Evolutionary conservation across 2,888 invertebrate genomes (phyloP).

Genomic region (Lasioglossum villosulum): DNA sequence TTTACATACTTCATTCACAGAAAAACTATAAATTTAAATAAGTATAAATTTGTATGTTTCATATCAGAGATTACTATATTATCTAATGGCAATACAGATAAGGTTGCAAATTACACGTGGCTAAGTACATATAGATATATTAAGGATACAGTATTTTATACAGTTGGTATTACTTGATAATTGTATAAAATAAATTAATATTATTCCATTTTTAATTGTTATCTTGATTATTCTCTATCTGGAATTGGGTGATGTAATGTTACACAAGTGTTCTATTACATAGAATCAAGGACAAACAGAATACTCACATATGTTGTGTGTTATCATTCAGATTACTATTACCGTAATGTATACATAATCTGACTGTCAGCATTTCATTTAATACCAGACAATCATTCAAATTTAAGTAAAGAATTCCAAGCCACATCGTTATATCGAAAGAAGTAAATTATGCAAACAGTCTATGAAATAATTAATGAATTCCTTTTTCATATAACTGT

Average conservation of each 20-base stretch:
- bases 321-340: constrained; percentile 2
- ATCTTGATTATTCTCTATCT: not conserved
- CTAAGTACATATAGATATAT: not conserved
- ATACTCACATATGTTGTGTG: not conserved
- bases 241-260: not conserved
- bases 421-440: not conserved
- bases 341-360: not conserved
- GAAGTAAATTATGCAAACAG: not conserved
- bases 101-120: not conserved
- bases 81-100: not conserved
- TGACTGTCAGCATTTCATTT: not conserved
- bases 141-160: not conserved
- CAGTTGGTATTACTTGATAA: not conserved
- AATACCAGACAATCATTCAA: not conserved
- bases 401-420: not conserved
- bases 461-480: not conserved
- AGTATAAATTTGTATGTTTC: not conserved
- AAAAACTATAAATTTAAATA: not conserved
- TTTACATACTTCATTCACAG: not conserved
- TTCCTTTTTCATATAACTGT: not conserved
- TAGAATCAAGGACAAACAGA: constrained; percentile 15
- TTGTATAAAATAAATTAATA: not conserved
- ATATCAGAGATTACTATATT: not conserved
- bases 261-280: constrained; percentile 17
- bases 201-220: not conserved